Percentiles rank a stretch among this genome's conserved stretches.
Evolutionary conservation across 1,140 invertebrate species (phyloP).

Genomic region (Sycobia sp.): DNA sequence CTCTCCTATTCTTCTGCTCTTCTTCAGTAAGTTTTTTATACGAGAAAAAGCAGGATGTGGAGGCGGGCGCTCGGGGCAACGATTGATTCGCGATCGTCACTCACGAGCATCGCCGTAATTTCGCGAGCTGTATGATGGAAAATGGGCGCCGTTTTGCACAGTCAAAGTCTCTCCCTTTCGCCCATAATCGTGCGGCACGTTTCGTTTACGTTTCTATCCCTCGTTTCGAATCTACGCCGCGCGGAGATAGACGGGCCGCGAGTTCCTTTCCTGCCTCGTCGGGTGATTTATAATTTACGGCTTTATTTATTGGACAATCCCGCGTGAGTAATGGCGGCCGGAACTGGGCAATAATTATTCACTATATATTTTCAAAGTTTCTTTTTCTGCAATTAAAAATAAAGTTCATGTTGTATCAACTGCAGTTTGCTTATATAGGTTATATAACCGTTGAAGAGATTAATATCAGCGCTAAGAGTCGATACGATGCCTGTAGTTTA

Average conservation of each 20-base stretch:
- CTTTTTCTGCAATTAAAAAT: no score
- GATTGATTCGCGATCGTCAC: slow-evolving; percentile 30
- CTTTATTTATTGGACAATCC: slow-evolving; percentile 16
- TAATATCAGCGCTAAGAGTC: no score
- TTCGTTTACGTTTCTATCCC: slow-evolving; percentile 17
- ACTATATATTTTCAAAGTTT: no score
- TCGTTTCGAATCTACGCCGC: neutral
- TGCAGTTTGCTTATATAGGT: no score
- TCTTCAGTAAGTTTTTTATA: neutral
- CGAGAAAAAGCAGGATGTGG: slow-evolving; percentile 21
- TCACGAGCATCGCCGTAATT: slow-evolving; percentile 31
- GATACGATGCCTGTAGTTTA: no score
- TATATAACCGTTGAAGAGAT: no score
- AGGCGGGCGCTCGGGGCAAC: neutral
- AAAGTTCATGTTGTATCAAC: no score
- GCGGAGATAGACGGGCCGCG: neutral
- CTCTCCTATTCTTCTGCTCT: neutral
- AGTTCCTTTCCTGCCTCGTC: neutral
- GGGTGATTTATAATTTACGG: slow-evolving; percentile 19
- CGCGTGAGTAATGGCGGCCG: slow-evolving; percentile 1
- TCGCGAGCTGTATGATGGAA: slow-evolving; percentile 22
- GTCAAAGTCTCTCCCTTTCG: no score
- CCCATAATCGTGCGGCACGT: slow-evolving; percentile 27
- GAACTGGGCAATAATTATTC: slow-evolving; percentile 4
- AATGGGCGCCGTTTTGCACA: slow-evolving; percentile 3